These are phyloP conservation scores for Gymnocheta viridis DNA, from an alignment of 2,888 invertebrate species.

Conservation along the genomic window DNA sequence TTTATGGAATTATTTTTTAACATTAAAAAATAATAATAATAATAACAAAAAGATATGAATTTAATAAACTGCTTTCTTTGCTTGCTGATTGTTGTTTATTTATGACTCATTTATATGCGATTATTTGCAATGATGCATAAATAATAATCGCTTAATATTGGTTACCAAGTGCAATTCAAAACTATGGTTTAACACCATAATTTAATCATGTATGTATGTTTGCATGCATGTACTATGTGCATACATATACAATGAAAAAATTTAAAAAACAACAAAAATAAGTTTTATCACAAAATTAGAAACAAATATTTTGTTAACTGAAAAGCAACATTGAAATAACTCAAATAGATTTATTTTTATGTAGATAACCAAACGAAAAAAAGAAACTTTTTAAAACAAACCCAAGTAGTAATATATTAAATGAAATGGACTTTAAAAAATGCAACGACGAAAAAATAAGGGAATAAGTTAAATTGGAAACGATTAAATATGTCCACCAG, in stretches of 20 bases:
- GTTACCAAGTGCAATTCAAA: slow-evolving; percentile 58
- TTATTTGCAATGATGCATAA: slow-evolving; percentile 53
- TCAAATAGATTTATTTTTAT: not conserved
- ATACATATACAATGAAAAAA: not conserved
- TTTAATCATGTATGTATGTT: not conserved
- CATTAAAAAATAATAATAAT: not conserved
- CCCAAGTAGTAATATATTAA: not conserved
- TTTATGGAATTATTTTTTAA: not conserved
- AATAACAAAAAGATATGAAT: not conserved
- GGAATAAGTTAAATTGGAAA: slow-evolving; percentile 15
- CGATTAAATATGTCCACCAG: slow-evolving; percentile 1
- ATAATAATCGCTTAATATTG: slow-evolving; percentile 4
- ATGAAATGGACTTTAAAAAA: not conserved
- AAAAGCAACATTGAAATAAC: not conserved
- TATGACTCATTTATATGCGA: slow-evolving; percentile 53
- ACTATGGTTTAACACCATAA: not conserved
- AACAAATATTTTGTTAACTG: not conserved
- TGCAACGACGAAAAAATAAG: too few species aligned
- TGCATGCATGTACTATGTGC: not conserved
- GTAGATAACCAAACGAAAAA: not conserved
- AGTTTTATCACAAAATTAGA: too few species aligned
- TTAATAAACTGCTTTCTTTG: not conserved
- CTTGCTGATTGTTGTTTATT: not conserved
- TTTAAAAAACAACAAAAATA: not conserved
- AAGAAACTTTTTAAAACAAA: not conserved